A percentile compares a stretch with the other conserved stretches of the same genome.
Conservation (phyloP, 1,140 invertebrate species). For the Platyscapa corneri region DNA sequence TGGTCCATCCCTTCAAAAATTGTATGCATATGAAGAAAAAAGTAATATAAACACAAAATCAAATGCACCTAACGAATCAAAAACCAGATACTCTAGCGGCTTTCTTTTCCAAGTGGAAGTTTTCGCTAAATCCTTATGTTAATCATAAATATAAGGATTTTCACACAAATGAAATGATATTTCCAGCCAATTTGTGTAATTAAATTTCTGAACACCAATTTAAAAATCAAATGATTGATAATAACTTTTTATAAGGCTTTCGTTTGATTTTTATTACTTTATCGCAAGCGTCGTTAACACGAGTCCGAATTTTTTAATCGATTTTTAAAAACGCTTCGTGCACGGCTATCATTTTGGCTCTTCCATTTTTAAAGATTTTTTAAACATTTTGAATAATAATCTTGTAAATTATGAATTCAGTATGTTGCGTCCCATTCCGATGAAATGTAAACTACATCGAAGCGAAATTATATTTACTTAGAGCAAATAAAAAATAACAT, state of each 20-base stretch:
- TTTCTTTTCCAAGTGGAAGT: too few species aligned
- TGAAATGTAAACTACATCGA: constrained; percentile 48
- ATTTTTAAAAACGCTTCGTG: constrained; percentile 23
- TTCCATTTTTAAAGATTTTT: not conserved
- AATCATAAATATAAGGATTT: constrained; percentile 3
- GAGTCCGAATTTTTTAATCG: not conserved
- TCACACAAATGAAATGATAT: constrained; percentile 16
- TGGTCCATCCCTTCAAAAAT: not conserved
- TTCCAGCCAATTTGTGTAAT: constrained; percentile 18
- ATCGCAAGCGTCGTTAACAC: not conserved
- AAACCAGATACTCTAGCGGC: not conserved
- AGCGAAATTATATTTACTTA: constrained; percentile 21
- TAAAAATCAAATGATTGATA: not conserved
- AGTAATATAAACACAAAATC: not conserved
- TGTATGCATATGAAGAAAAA: not conserved
- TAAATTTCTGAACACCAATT: constrained; percentile 26
- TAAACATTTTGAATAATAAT: not conserved
- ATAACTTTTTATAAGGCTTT: constrained; percentile 26
- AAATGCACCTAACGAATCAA: not conserved
- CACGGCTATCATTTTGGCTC: not conserved
- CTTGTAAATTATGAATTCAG: not conserved
- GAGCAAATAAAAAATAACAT: constrained; percentile 20
- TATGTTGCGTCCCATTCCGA: constrained; percentile 16
- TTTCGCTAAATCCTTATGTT: not conserved
- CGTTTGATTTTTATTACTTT: constrained; percentile 21